A percentile compares a stretch with the other conserved stretches of the same genome.
These are phyloP conservation scores for Cyprinodon brontotheroides DNA, from an alignment of 2,113 vertebrate species.

Conservation along the genomic window DNA sequence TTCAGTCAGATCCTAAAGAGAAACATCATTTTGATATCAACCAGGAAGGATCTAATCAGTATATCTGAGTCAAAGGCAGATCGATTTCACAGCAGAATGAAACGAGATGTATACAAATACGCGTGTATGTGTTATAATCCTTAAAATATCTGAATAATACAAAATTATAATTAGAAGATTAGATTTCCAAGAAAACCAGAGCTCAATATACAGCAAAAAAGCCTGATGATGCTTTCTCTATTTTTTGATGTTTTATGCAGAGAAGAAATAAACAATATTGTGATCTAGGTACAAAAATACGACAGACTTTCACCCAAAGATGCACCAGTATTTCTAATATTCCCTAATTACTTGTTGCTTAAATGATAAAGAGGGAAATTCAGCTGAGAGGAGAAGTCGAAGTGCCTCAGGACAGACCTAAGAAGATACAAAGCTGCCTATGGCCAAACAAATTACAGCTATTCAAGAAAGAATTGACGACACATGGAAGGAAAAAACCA, in stretches of 20 bases:
- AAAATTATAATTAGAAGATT: background rate
- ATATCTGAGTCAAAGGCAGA: background rate
- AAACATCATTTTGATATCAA: background rate
- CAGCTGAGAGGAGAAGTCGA: constrained; percentile 38
- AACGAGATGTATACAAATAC: background rate
- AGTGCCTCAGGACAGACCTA: constrained; percentile 62
- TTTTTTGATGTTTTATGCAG: background rate
- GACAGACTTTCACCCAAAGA: background rate
- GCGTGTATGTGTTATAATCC: background rate
- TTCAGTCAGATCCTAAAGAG: background rate
- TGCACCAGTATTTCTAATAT: background rate
- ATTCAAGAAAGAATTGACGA: constrained; percentile 24
- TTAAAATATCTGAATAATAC: background rate
- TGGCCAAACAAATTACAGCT: constrained; percentile 52
- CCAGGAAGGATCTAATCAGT: background rate
- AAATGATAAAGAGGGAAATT: constrained; percentile 16
- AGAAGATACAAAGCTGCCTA: constrained; percentile 48
- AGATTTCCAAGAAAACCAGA: background rate
- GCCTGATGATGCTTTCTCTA: background rate
- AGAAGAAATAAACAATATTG: constrained; percentile 2
- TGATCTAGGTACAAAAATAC: background rate
- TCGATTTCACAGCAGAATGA: background rate
- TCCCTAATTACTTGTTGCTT: background rate
- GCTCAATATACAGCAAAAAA: background rate
- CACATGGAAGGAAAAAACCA: constrained; percentile 38